Base-by-base conservation (phyloP, 2,113 vertebrate genomes). In the Rhipidura dahli region DNA sequence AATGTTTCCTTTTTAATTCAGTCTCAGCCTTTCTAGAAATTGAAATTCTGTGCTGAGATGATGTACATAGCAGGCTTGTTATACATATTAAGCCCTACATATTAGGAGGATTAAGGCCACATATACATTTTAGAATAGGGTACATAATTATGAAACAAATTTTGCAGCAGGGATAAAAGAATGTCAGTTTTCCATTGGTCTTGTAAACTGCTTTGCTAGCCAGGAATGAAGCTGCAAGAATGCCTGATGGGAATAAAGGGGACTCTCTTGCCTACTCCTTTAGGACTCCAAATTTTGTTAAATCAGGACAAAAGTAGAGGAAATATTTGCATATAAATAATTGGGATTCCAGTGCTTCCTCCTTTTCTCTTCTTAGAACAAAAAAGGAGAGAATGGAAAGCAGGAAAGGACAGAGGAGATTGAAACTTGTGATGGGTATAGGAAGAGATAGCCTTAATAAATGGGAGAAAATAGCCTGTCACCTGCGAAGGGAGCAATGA, bases 301-400 rank as follows among this genome's bases (percentile, higher is more conserved):
- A 72, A 92, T 92, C 89, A 96, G 89, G 83, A 60, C 40, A 85
- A 95, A 89, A 86, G 59, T 53, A 78, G 56, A 83, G 57, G 70
- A 91, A 95, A 96, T 91, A 94, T 94, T 96, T 95, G 85, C 72
- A 93, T 86, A 73, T 45, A 83, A 86, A 87, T 94, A 93, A 96
- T 76, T 96, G 66, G 81, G 53, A 95, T 94, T 69, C 70, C 37
- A 63, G 26, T 54, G 77, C 35, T 92, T 68, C 37, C 49, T 83
- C 51, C 69, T 79, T 81, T 83, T 73, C 49, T 66, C 24, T 83
- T 69, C 31, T 77, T 72, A 21, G 64, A 89, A 76, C 56, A 56
- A 72, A 79, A 89, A 79, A 70, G 10, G 77, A 60, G 27, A 85
- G 18, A 90, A 77, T 50, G 12, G 33, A 85, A 90, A 91, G 35